Evolutionary conservation across 2,888 invertebrate genomes (phyloP), one percentile per base, ranked within the genome.

Genomic region (Stenoptilia bipunctidactyla): DNA sequence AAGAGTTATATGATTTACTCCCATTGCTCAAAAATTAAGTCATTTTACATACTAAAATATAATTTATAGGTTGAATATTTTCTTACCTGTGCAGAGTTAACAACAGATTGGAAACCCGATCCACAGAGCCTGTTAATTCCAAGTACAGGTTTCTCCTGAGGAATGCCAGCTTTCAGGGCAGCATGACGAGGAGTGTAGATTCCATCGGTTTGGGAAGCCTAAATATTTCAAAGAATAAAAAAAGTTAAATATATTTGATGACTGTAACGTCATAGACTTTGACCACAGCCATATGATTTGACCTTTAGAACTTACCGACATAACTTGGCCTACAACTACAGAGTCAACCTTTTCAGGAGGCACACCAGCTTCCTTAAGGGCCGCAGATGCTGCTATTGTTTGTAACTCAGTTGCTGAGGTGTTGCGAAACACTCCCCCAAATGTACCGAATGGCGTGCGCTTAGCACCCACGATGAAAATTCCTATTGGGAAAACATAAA

Each of bases 381-480:
- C 94, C 5, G 93, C 94, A 47, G 89, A 90, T 0, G 91, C 87
- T 0, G 96, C 94, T 9, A 90, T 75, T 13, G 92, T 92, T 67
- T 95, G 95, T 46, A 98, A 80, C 43, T 94, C 93, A 0, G 90
- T 89, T 14, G 90, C 88, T 30, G 87, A 87, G 6, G 89, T 90
- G 65, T 91, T 91, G 20, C 88, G 87, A 61, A 94, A 89, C 55
- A 89, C 88, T 0, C 94, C 94, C 2, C 98, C 98, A 75, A 92
- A 97, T 1, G 98, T 92, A 39, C 98, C 98, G 77, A 98, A 98
- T 2, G 98, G 93, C 1, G 98, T 98, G 47, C 98, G 90, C 77
- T 98, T 98, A 12, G 98, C 98, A 51, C 94, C 96, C 46, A 98
- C 95, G 65, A 96, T 92, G 66, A 93, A 95, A 48, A 96, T 86